Conservation (phyloP, 2,888 invertebrate species). For the Notodonta ziczac region DNA sequence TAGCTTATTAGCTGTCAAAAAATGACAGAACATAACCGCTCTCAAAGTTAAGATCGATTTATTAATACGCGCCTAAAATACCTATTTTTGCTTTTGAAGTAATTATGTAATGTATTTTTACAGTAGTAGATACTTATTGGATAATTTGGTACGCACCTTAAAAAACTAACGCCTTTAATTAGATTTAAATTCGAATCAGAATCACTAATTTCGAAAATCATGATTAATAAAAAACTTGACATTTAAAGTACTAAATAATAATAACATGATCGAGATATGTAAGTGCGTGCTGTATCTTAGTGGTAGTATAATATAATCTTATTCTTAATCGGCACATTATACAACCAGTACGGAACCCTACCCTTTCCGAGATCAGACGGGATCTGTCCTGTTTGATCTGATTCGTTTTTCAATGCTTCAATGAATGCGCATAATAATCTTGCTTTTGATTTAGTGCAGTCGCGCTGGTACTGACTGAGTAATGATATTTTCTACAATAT, state of each 20-base stretch:
- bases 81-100: no score
- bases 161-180: no score
- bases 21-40: no score
- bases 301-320: slow-evolving; percentile 28
- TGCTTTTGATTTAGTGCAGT: slow-evolving; percentile 16
- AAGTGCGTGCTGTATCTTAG: slow-evolving; percentile 24
- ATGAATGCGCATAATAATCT: slow-evolving; percentile 36
- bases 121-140: no score
- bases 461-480: slow-evolving; percentile 15
- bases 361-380: slow-evolving; percentile 30
- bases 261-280: background rate
- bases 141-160: no score
- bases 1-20: no score
- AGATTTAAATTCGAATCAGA: no score
- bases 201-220: no score
- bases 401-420: slow-evolving; percentile 23
- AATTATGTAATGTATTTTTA: no score
- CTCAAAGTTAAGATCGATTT: no score
- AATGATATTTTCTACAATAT: background rate
- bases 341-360: slow-evolving; percentile 18
- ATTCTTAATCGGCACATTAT: slow-evolving; percentile 36
- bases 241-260: background rate
- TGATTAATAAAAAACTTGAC: background rate
- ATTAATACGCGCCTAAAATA: no score
- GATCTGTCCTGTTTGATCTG: slow-evolving; percentile 24